Base-by-base conservation (phyloP, 2,797 vertebrate genomes). In the Pangasius sanitwongsei region DNA sequence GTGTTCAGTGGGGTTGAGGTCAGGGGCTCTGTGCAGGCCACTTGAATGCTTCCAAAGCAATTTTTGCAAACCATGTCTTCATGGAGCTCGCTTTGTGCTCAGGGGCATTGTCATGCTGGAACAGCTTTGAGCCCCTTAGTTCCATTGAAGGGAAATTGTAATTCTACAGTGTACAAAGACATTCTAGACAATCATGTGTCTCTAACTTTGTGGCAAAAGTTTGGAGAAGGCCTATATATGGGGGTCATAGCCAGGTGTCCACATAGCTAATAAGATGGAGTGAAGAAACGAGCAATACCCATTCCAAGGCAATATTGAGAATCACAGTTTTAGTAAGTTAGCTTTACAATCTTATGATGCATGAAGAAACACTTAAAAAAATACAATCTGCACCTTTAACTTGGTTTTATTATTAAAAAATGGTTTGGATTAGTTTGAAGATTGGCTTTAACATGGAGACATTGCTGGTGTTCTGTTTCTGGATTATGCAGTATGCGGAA, bases 401-500 rank as follows among this genome's bases (percentile, higher is more conserved):
- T 63, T 0, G 15, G 25, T 44, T 65, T 82, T 25, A 37, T 59
- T 59, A 34, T 13, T 37, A 11, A 8, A 63, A 65, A 65, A 50
- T 57, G 15, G 55, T 16, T 57, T 57, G 15, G 41, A 9, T 70
- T 53, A 48, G 11, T 70, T 55, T 69, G 31, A 34, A 85, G 48
- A 53, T 34, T 70, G 48, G 65, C n/a, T 85, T 85, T 34, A 69
- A 50, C 23, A 31, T 4, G 23, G 9, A 69, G 59, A 50, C 83
- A 84, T 84, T 55, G 70, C n/a, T 69, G 65, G 83, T 53, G 65
- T 6, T 53, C 61, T 13, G 9, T 18, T 50, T 70, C 83, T 85
- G 48, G n/a, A 85, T 67, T 53, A 70, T 85, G 63, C 48, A 69
- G 83, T 53, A 85, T 84, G 61, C 2, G 53, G 61, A 69, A 67